Conservation (phyloP, 2,888 invertebrate species). For the Oeneis ivallda region DNA sequence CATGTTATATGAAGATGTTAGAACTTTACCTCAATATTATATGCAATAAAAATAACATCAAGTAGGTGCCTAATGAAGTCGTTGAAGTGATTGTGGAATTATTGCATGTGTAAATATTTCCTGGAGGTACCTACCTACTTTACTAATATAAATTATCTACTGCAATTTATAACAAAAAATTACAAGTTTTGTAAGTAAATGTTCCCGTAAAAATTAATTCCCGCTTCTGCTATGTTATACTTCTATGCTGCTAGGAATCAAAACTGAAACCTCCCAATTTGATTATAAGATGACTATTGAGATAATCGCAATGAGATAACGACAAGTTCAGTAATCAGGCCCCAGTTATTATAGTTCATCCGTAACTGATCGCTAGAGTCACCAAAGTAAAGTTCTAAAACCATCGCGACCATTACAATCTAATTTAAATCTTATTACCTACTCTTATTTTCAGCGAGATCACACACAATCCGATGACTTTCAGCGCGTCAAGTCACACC, state of each 20-base stretch:
- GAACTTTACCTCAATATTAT: neutral
- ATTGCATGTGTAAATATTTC: too few relatives aligned
- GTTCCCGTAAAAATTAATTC: too few relatives aligned
- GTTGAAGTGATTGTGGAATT: neutral
- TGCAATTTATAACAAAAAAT: too few relatives aligned
- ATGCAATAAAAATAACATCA: neutral
- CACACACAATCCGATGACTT: conserved; percentile 54
- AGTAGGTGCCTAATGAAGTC: neutral
- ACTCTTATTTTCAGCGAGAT: conserved; percentile 27
- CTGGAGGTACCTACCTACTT: too few relatives aligned
- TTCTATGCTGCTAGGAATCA: too few relatives aligned
- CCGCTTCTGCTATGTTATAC: too few relatives aligned
- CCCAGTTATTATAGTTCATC: conserved; percentile 2
- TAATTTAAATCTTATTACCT: conserved; percentile 19
- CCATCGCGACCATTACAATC: conserved; percentile 6
- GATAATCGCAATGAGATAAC: neutral
- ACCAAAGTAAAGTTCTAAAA: conserved; percentile 3
- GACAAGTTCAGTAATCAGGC: neutral
- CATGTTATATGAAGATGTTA: conserved; percentile 11
- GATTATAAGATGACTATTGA: too few relatives aligned
- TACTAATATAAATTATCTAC: too few relatives aligned
- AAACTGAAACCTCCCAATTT: too few relatives aligned
- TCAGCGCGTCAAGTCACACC: conserved; percentile 58
- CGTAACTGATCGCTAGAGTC: neutral
- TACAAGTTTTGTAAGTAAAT: too few relatives aligned